Percentiles rank a stretch among this genome's conserved stretches.
Conservation (phyloP, 2,888 invertebrate species). For the Steromphala cineraria region DNA sequence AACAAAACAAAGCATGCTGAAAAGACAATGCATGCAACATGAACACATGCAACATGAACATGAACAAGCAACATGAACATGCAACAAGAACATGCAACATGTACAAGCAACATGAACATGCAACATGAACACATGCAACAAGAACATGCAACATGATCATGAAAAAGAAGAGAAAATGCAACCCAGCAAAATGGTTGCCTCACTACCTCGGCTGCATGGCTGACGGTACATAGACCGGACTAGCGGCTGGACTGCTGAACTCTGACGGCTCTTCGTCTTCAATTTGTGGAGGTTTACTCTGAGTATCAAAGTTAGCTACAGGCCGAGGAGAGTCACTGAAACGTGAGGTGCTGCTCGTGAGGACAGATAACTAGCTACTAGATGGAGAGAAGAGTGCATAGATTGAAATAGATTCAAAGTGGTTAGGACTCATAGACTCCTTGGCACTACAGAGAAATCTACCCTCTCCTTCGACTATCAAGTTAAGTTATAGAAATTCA, state of each 20-base stretch:
- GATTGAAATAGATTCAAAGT: too few relatives aligned
- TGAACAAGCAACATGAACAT: neutral
- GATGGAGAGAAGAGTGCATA: too few relatives aligned
- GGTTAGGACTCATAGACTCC: too few relatives aligned
- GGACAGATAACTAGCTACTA: too few relatives aligned
- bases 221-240: conserved; percentile 52
- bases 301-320: conserved; percentile 5
- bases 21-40: too few relatives aligned
- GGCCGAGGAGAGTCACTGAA: neutral
- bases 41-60: too few relatives aligned
- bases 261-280: conserved; percentile 11
- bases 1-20: too few relatives aligned
- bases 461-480: too few relatives aligned
- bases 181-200: neutral
- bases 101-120: neutral
- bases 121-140: neutral
- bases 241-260: conserved; percentile 26
- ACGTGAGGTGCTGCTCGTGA: neutral
- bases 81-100: neutral
- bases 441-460: too few relatives aligned
- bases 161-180: neutral
- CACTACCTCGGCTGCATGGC: conserved; percentile 41
- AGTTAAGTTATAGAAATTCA: too few relatives aligned
- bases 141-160: neutral
- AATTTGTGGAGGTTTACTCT: neutral